A percentile compares a stretch with the other conserved stretches of the same genome.
These are phyloP conservation scores for Tachysurus fulvidraco DNA, from an alignment of 2,113 vertebrate species.

Conservation along the genomic window DNA sequence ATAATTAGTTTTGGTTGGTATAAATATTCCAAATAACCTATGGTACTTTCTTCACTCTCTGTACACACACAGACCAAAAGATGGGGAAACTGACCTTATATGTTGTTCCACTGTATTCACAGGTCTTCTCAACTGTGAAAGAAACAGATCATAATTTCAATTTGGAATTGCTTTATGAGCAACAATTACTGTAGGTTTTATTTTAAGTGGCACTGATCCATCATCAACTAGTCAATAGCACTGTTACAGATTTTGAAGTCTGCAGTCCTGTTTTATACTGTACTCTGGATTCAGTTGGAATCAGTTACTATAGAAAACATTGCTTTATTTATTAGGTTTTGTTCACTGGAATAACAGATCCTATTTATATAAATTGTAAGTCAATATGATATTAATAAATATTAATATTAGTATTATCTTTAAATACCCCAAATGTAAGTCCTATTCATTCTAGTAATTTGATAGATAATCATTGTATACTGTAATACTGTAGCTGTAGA, in stretches of 20 bases:
- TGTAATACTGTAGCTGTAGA: neutral
- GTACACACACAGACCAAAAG: neutral
- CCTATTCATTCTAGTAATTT: no score
- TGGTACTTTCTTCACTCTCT: no score
- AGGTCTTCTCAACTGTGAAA: constrained; percentile 68
- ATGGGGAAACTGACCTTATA: constrained; percentile 58
- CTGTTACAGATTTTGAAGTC: neutral
- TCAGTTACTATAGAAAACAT: neutral
- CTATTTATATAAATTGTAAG: no score
- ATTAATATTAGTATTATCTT: neutral
- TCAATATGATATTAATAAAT: no score
- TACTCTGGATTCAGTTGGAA: neutral
- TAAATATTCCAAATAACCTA: neutral
- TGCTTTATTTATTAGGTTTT: neutral
- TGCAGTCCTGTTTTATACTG: neutral
- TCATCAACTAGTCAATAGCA: neutral
- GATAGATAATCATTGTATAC: neutral
- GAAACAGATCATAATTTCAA: neutral
- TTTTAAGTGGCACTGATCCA: neutral
- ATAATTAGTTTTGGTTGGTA: neutral
- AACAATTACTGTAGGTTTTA: neutral
- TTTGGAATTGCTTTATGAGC: neutral
- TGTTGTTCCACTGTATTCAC: constrained; percentile 55
- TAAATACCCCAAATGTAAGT: neutral
- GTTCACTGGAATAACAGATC: neutral